Evolutionary conservation across 2,888 invertebrate species (phyloP), one percentile per base, ranked within the genome.

Genomic region (Sisyra nigra): DNA sequence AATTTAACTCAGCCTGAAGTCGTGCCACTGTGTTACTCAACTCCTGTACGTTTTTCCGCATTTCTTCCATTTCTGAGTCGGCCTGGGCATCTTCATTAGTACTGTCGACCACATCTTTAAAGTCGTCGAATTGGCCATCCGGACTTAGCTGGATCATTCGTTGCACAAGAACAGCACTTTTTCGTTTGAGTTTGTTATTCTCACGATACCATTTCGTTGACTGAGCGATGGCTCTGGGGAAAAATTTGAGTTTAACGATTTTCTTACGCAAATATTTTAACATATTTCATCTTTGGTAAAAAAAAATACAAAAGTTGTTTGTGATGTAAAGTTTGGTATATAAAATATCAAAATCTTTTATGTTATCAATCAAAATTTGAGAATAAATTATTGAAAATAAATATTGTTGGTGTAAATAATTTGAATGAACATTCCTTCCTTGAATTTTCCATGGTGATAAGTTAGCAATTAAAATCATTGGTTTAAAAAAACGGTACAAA

Each of bases 151-250:
- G 58, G 39, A 61, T 51, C 49, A 69, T 66, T 36, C 71, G 71
- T 49, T 77, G 76, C 45, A 76, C 56, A 31, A 81, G 60, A 19
- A 72, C 71, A 2, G 77, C 71, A 48, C 80, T 81, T 49, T 72
- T 69, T 11, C 83, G 61, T 58, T 81, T 80, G 41, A 83, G 58
- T 53, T 75, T 74, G 46, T 79, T 75, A 55, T 82, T 82, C 62
- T 82, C 79, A 47, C 77, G 76, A 65, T 82, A 82, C 81, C 82
- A 83, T 63, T 80, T 68, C 1, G 72, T 69, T 0, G 79, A 78
- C 46, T 77, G 77, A 47, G 74, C 74, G 66, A 79, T 69, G 40
- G 78, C 77, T 65, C 78, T 74, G 59, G 32, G 54, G 53, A 43
- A 45, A 42, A 45, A 46, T 50, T 38, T 34, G 3, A 44, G 32